Percentiles rank a stretch among this genome's conserved stretches.
These are phyloP conservation scores for Chamaea fasciata DNA, from an alignment of 2,113 vertebrate genomes.

Conservation along the genomic window DNA sequence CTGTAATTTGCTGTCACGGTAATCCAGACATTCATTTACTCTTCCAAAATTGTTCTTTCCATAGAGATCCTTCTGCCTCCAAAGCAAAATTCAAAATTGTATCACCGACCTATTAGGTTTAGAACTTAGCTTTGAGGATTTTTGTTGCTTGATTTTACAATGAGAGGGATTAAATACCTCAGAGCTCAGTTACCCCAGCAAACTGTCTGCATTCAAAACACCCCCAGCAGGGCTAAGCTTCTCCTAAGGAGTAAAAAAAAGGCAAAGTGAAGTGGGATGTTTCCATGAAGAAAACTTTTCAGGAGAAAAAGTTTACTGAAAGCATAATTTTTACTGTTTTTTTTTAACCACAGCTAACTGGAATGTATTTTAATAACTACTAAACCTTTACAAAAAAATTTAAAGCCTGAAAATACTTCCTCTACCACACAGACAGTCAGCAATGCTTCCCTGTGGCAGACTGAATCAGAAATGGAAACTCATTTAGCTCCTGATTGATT, in stretches of 20 bases:
- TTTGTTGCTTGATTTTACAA: neutral
- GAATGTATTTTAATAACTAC: neutral
- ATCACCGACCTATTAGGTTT: neutral
- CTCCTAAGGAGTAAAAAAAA: neutral
- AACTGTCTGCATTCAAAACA: neutral
- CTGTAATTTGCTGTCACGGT: neutral
- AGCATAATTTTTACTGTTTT: neutral
- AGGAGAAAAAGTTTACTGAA: neutral
- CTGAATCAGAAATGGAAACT: constrained; percentile 5
- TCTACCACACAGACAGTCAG: neutral
- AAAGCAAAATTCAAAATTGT: neutral
- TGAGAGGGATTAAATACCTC: neutral
- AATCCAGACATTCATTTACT: neutral
- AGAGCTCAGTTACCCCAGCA: neutral
- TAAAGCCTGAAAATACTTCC: neutral
- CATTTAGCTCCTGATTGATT: neutral
- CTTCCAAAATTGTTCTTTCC: neutral
- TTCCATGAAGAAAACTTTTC: neutral
- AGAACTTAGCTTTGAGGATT: neutral
- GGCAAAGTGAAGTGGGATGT: neutral
- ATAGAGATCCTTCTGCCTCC: neutral
- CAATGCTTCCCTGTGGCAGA: neutral
- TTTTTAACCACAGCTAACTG: neutral
- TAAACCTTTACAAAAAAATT: neutral
- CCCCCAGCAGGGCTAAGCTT: neutral